Conservation (phyloP, 2,888 invertebrate genomes). For the Campoplex capitator region DNA sequence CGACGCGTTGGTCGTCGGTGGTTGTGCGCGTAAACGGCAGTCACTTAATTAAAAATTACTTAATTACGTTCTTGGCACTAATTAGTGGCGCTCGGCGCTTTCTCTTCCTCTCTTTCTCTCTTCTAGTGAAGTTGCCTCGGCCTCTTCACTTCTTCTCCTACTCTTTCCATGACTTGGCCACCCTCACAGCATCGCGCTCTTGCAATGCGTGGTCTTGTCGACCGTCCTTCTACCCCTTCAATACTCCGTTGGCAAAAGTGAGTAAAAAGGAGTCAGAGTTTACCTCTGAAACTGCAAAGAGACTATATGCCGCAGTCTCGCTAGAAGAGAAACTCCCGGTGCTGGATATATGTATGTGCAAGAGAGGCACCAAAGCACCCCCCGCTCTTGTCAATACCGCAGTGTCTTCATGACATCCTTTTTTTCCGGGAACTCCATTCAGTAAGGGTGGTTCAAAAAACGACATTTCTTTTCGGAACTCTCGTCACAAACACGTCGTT, state of each 20-base stretch:
- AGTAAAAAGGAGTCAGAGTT: slow-evolving; percentile 56
- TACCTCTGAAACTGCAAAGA: slow-evolving; percentile 42
- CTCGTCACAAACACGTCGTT: neutral
- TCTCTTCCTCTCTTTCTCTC: slow-evolving; percentile 74
- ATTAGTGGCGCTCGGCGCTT: slow-evolving; percentile 86
- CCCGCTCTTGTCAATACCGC: slow-evolving; percentile 19
- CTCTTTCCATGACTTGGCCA: slow-evolving; percentile 51
- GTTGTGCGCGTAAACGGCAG: slow-evolving; percentile 84
- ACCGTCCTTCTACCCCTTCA: slow-evolving; percentile 62
- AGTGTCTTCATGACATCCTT: slow-evolving; percentile 2
- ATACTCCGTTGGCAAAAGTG: slow-evolving; percentile 59
- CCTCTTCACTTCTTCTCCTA: slow-evolving; percentile 51
- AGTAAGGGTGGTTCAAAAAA: neutral
- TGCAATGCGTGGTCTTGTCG: slow-evolving; percentile 58
- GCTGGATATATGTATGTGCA: neutral
- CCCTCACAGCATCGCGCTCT: slow-evolving; percentile 63
- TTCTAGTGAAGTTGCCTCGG: slow-evolving; percentile 60
- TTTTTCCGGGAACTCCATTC: slow-evolving; percentile 3
- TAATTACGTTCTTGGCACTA: slow-evolving; percentile 89
- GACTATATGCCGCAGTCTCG: slow-evolving; percentile 38
- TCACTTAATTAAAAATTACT: slow-evolving; percentile 89
- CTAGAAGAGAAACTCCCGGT: slow-evolving; percentile 25
- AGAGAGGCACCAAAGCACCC: slow-evolving; percentile 31
- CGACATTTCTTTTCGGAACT: slow-evolving; percentile 2
- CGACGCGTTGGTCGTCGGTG: slow-evolving; percentile 69